These are phyloP conservation scores for Falco biarmicus DNA, from an alignment of 2,797 vertebrate species.

Conservation along the genomic window DNA sequence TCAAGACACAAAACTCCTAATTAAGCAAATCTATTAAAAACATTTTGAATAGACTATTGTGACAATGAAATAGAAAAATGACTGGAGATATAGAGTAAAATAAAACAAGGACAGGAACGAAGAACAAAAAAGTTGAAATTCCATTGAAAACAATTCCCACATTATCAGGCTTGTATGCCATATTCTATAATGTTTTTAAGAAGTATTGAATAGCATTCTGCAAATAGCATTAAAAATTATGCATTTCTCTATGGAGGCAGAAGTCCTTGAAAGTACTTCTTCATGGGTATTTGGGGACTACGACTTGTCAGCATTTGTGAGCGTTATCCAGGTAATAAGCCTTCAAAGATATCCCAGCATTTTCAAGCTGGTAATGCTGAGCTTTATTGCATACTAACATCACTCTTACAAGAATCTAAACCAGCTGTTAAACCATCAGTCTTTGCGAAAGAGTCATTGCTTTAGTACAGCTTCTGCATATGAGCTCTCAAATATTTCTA, in stretches of 20 bases:
- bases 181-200: not conserved
- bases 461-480: not conserved
- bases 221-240: not conserved
- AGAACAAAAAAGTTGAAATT: not conserved
- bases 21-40: not conserved
- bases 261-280: not conserved
- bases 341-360: not conserved
- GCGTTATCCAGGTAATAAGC: not conserved
- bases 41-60: not conserved
- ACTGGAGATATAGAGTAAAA: not conserved
- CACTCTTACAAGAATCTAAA: not conserved
- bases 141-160: not conserved
- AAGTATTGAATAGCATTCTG: not conserved
- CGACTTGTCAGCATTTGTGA: not conserved
- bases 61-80: not conserved
- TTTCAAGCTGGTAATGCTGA: not conserved
- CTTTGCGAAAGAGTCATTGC: not conserved
- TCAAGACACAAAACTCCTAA: not conserved
- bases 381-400: not conserved
- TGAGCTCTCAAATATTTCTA: not conserved
- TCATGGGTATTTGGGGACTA: not conserved
- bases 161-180: not conserved
- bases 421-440: not conserved
- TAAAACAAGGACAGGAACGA: not conserved
- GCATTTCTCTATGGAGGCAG: rapidly evolving